phyloP scores from a whole-genome alignment of 2,888 invertebrate species.

The Helobdella robusta region DNA sequence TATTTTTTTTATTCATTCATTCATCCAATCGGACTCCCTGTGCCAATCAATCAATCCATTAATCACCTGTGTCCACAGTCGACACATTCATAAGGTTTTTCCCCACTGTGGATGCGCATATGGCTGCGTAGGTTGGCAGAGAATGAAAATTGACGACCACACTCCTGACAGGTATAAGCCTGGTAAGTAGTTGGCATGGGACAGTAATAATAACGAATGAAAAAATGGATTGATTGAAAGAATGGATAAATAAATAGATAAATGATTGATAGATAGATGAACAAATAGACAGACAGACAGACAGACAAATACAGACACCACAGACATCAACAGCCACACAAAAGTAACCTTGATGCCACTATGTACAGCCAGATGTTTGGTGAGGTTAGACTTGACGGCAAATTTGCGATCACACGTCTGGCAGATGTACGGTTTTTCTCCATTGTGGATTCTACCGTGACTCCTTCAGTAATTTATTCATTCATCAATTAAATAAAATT shows the following conservation, averaged over 20 bases:
- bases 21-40: no score
- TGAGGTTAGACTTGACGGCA: slow-evolving; percentile 24
- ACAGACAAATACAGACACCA: not conserved
- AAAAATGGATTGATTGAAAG: not conserved
- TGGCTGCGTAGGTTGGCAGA: slow-evolving; percentile 24
- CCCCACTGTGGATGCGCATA: slow-evolving; percentile 27
- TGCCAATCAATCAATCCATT: no score
- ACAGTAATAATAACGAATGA: no score
- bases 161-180: slow-evolving; percentile 23
- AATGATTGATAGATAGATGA: not conserved
- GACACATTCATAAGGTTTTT: slow-evolving; percentile 24
- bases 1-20: no score
- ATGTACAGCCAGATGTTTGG: slow-evolving; percentile 23
- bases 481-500: no score
- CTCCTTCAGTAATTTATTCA: no score
- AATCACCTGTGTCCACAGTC: slow-evolving; percentile 22
- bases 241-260: not conserved
- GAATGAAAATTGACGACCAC: slow-evolving; percentile 25
- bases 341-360: slow-evolving; percentile 16
- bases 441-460: slow-evolving; percentile 14
- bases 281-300: no score
- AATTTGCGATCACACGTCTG: slow-evolving; percentile 18
- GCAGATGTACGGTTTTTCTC: slow-evolving; percentile 18
- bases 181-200: not conserved
- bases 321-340: not conserved